These are phyloP conservation scores for Homarus gammarus DNA, from an alignment of 2,888 invertebrate species.

Conservation along the genomic window DNA sequence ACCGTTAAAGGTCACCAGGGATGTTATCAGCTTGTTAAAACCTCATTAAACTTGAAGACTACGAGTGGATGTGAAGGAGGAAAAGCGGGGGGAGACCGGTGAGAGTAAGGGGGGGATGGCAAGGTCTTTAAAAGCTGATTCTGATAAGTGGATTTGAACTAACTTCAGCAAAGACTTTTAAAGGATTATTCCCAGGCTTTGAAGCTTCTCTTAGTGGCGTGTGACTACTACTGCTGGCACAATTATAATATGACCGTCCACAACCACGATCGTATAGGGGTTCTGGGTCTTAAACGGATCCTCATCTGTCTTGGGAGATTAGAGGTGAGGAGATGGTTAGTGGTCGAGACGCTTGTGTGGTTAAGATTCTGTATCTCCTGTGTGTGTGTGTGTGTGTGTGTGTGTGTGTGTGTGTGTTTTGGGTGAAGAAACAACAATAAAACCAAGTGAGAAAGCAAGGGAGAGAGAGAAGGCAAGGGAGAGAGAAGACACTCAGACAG, in stretches of 20 bases:
- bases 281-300: no score
- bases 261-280: no score
- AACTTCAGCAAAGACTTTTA: not conserved
- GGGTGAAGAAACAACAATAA: not conserved
- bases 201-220: no score
- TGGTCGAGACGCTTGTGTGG: no score
- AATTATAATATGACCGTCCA: no score
- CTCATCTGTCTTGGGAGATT: no score
- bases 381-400: no score
- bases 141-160: not conserved
- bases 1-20: not conserved
- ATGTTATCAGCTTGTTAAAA: conserved; percentile 47
- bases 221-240: no score
- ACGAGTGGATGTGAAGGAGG: no score
- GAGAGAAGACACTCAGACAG: not conserved
- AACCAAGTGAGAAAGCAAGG: not conserved
- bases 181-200: not conserved
- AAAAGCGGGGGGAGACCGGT: conserved; percentile 20
- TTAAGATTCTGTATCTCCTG: no score
- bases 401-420: no score
- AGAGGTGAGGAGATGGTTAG: no score
- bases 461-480: conserved; percentile 15
- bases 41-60: conserved; percentile 12
- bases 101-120: not conserved
- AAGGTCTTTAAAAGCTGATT: not conserved